Percentiles rank a stretch among this genome's conserved stretches.
These are phyloP conservation scores for Grus americana DNA, from an alignment of 2,113 vertebrate species.

Conservation along the genomic window DNA sequence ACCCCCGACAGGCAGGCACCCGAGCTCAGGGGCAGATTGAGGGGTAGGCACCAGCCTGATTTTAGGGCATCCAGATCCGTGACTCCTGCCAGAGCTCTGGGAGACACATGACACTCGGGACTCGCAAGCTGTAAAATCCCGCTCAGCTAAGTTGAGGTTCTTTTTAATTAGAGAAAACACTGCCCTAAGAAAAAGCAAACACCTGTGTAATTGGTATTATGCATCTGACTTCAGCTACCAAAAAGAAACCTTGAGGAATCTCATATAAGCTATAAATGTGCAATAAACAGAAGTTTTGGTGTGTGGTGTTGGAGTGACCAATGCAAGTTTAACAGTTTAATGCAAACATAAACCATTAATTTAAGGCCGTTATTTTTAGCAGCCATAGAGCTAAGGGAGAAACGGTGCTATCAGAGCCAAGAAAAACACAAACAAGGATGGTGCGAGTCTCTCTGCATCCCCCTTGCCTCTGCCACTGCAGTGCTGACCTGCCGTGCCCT, in stretches of 20 bases:
- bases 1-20: too few relatives aligned
- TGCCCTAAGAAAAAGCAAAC: background rate
- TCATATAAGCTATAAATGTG: background rate
- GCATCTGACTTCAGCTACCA: background rate
- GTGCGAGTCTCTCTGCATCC: background rate
- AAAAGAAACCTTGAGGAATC: background rate
- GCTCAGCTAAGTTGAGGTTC: background rate
- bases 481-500: background rate
- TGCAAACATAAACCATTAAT: background rate
- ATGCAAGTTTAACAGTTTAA: background rate
- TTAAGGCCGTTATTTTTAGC: background rate
- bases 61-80: accelerated
- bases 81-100: background rate
- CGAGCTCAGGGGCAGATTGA: too few relatives aligned
- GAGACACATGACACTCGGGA: accelerated
- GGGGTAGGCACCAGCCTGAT: background rate
- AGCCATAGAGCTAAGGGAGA: background rate
- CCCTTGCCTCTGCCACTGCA: background rate
- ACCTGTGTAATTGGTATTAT: background rate
- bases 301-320: background rate
- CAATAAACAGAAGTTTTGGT: background rate
- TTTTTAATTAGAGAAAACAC: background rate
- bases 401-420: background rate
- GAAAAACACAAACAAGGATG: background rate
- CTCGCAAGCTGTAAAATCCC: background rate